Conservation (phyloP, 2,113 vertebrate genomes). For the Nerophis ophidion region DNA sequence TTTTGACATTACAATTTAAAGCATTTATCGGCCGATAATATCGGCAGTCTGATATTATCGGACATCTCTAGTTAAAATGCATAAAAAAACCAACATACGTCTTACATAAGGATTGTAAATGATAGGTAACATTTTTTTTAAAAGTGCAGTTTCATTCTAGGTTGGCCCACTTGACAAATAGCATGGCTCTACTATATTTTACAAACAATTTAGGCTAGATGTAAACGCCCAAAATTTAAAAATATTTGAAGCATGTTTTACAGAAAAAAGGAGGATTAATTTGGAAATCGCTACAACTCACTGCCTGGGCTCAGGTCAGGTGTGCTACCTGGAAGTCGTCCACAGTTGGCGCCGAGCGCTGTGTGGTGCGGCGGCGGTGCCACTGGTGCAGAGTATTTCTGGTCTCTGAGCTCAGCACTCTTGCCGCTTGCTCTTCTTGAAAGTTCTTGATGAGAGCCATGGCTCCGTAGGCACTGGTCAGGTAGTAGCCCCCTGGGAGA, state of each 20-base stretch:
- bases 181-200: no score
- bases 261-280: not conserved
- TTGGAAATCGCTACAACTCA: conserved; percentile 46
- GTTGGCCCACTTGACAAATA: no score
- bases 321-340: conserved; percentile 90
- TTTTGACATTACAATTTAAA: no score
- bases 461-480: conserved; percentile 93
- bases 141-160: no score
- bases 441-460: conserved; percentile 95
- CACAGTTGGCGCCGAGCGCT: conserved; percentile 80
- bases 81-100: no score
- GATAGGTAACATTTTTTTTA: no score
- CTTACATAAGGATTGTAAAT: no score
- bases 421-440: conserved; percentile 91
- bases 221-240: not conserved
- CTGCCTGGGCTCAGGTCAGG: conserved; percentile 63
- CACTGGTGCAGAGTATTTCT: conserved; percentile 91
- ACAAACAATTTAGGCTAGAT: not conserved
- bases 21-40: no score
- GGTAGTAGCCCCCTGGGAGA: conserved; percentile 85
- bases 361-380: conserved; percentile 88
- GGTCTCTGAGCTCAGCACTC: conserved; percentile 86
- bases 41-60: no score
- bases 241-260: conserved; percentile 33
- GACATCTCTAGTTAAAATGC: no score